Conservation (phyloP, 2,113 vertebrate species). For the Rousettus leschenaultii region DNA sequence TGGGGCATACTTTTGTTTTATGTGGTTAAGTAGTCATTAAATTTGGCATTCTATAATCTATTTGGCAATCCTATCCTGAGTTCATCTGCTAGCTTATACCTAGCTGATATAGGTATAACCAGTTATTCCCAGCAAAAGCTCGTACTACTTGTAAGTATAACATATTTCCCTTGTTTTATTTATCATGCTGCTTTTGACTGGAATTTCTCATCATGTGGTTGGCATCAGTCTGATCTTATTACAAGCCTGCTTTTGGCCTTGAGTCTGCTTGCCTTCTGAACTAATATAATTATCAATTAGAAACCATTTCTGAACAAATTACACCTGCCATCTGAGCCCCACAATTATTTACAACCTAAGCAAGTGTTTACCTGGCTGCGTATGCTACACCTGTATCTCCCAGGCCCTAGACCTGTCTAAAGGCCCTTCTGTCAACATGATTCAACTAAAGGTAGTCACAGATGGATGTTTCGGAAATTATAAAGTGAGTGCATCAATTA, state of each 20-base stretch:
- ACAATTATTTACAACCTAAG: background rate
- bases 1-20: background rate
- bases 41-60: background rate
- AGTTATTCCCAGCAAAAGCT: background rate
- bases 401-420: background rate
- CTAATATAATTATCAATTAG: conserved; percentile 11
- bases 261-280: background rate
- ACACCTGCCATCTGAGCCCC: background rate
- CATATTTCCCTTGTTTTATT: background rate
- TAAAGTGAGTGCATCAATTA: background rate
- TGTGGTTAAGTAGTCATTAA: background rate
- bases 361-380: background rate
- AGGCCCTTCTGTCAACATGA: background rate
- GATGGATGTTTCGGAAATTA: background rate
- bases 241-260: background rate
- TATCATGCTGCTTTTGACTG: background rate
- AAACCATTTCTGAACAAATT: background rate
- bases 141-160: too few species aligned
- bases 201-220: background rate
- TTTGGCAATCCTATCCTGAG: background rate
- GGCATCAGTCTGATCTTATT: background rate
- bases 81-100: background rate
- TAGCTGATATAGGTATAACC: background rate
- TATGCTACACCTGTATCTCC: background rate
- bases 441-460: background rate